Evolutionary conservation across 2,888 invertebrate genomes (phyloP).

Genomic region (Salticus scenicus): DNA sequence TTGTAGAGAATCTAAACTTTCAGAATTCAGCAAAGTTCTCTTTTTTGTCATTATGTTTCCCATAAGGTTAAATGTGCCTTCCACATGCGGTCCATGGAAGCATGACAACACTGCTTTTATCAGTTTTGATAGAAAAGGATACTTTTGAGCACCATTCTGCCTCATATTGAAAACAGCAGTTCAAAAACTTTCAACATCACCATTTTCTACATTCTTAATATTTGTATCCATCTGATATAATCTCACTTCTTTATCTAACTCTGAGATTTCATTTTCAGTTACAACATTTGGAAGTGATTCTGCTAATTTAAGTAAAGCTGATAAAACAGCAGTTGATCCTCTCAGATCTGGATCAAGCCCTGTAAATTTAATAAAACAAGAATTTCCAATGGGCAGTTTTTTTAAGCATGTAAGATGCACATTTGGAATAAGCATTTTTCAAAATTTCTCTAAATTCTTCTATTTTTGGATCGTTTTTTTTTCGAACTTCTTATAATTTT

Average conservation of each 20-base stretch:
- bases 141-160: background rate
- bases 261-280: background rate
- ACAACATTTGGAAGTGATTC: background rate
- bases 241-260: background rate
- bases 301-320: too few species aligned
- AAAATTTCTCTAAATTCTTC: background rate
- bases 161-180: background rate
- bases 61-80: background rate
- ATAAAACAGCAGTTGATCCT: too few species aligned
- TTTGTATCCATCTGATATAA: background rate
- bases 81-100: background rate
- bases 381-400: too few species aligned
- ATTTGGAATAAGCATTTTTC: background rate
- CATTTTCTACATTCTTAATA: background rate
- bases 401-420: background rate
- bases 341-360: too few species aligned
- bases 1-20: background rate
- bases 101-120: background rate
- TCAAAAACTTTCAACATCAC: background rate
- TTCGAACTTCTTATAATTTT: background rate
- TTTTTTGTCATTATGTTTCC: background rate
- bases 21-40: background rate
- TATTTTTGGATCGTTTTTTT: background rate
- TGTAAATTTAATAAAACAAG: too few species aligned
- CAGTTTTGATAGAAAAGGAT: background rate